Base-by-base conservation (phyloP, 2,113 vertebrate genomes). In the Agapornis roseicollis region DNA sequence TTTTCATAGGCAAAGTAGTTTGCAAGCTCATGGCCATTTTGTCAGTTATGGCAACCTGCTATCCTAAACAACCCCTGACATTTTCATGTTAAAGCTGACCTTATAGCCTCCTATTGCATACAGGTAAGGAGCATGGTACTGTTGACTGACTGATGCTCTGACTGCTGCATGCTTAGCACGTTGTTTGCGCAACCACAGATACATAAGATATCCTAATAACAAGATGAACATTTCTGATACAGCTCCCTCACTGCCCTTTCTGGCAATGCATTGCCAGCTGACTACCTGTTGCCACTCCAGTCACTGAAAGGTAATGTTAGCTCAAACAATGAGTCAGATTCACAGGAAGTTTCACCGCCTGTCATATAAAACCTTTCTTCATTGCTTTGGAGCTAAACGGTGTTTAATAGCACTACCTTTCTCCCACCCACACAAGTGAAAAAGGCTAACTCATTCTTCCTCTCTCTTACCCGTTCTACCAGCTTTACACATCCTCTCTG, bases 401-500 rank as follows among this genome's bases (percentile, higher is more conserved):
- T 79, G 61, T 91, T 72, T 94, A 77, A 87, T 18, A 76, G 66
- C 66, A 19, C n/a, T 85, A 70, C 73, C 80, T 92, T 72, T 91
- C 70, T 94, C 69, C 78, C 84, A 85, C 63, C 22, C 89, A 89
- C 56, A 55, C 0, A 1, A 91, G 63, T 93, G 94, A 89, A 95
- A 95, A 95, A 79, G 66, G 49, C 87, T 79, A 90, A 92, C 80
- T 95, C 94, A 84, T 89, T 94, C 94, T 96, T 96, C 88, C 90
- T 95, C 69, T 89, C 49, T 90, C 69, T 42, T 84, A 56, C 80
- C 22, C 11, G 1, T 61, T 73, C 72, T 49, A 46, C 55, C 60
- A 86, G 60, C 39, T 83, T 90, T 90, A 84, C 55, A 55, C 47
- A 71, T 89, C 76, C 89, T 81, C 29, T 74, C 35, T 41, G 27